A percentile compares a stretch with the other conserved stretches of the same genome.
These are phyloP conservation scores for Saguinus imperator DNA, from an alignment of 2,113 vertebrate genomes.

Conservation along the genomic window DNA sequence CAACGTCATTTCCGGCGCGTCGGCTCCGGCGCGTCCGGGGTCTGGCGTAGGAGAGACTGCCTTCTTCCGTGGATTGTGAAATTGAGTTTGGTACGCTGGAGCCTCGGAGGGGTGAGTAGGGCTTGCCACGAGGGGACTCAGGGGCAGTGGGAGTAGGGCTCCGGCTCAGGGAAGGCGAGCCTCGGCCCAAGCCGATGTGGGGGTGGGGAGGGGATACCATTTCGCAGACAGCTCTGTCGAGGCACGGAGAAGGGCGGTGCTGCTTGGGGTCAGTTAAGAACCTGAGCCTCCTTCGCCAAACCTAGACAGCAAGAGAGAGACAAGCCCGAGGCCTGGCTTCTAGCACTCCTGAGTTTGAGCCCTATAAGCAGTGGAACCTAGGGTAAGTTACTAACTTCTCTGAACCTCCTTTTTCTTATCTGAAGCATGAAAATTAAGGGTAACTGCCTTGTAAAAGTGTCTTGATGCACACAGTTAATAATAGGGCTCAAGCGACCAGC, in stretches of 20 bases:
- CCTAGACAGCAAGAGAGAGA: neutral
- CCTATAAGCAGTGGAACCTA: neutral
- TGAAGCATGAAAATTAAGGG: neutral
- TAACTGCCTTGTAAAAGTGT: neutral
- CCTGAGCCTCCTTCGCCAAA: neutral
- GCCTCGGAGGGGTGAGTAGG: neutral
- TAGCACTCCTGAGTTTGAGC: neutral
- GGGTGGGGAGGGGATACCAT: neutral
- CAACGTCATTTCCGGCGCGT: conserved; percentile 3
- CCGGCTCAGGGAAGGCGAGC: accelerated
- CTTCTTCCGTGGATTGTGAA: accelerated
- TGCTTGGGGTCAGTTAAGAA: no score
- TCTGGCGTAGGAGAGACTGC: accelerated
- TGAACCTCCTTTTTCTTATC: neutral
- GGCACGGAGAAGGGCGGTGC: accelerated
- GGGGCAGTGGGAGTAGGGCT: accelerated
- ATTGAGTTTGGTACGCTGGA: accelerated
- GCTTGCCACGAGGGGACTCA: accelerated
- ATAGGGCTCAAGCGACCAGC: accelerated
- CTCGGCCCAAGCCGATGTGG: neutral
- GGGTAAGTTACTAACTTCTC: no score
- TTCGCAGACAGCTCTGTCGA: neutral
- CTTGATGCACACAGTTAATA: neutral
- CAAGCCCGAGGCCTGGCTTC: no score
- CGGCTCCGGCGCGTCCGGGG: neutral